These are phyloP conservation scores for Myotis daubentonii DNA, from an alignment of 2,797 vertebrate species.

Conservation along the genomic window DNA sequence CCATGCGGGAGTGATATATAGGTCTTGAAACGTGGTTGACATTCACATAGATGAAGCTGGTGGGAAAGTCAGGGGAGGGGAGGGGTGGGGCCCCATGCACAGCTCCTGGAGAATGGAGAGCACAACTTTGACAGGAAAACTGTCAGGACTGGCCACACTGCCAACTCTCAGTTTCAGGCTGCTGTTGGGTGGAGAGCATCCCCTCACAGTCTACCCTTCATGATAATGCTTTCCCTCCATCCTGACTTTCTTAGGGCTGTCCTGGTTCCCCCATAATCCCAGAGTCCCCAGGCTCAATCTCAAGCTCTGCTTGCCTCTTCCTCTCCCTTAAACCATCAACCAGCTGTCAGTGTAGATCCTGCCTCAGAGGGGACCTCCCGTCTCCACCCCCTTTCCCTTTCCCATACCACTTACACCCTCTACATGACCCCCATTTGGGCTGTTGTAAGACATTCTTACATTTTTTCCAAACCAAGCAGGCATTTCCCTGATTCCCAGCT, in stretches of 20 bases:
- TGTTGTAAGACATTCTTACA: neutral
- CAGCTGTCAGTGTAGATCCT: neutral
- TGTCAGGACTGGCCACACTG: fast-evolving
- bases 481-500: neutral
- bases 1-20: fast-evolving
- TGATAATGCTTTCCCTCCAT: fast-evolving
- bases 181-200: neutral
- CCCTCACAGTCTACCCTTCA: fast-evolving
- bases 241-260: neutral
- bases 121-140: neutral
- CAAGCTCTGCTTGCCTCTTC: neutral
- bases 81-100: fast-evolving
- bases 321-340: neutral
- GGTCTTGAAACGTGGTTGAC: neutral
- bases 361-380: too few relatives aligned
- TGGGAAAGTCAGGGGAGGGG: too few relatives aligned
- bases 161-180: neutral
- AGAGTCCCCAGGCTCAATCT: neutral
- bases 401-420: neutral
- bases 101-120: neutral
- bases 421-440: neutral
- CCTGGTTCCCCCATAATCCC: neutral
- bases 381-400: neutral
- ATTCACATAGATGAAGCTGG: neutral
- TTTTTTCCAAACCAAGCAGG: neutral